Evolutionary conservation across 2,888 invertebrate genomes (phyloP).

Genomic region (Polymixis flavicincta): DNA sequence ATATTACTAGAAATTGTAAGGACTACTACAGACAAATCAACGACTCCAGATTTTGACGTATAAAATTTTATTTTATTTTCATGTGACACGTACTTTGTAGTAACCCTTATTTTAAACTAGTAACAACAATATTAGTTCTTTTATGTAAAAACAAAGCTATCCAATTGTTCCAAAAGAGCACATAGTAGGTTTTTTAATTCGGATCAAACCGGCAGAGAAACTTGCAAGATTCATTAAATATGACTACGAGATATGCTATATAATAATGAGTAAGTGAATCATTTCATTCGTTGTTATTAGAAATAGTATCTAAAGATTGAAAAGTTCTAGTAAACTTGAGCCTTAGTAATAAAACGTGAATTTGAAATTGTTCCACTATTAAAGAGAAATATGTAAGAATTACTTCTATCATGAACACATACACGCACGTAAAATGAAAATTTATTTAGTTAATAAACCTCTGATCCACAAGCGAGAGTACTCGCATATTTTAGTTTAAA

Average conservation of each 20-base stretch:
- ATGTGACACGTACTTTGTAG: conserved; percentile 15
- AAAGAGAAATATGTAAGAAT: conserved; percentile 79
- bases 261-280: conserved; percentile 78
- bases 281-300: conserved; percentile 82
- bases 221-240: conserved; percentile 78
- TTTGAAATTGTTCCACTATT: conserved; percentile 78
- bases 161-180: conserved; percentile 34
- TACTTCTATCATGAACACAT: conserved; percentile 81
- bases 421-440: conserved; percentile 75
- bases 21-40: conserved; percentile 39
- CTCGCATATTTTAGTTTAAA: conserved; percentile 14
- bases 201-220: conserved; percentile 63
- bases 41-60: not conserved
- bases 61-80: conserved; percentile 5
- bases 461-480: conserved; percentile 60
- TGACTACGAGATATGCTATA: conserved; percentile 89
- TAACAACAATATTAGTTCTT: conserved; percentile 49
- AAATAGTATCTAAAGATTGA: conserved; percentile 78
- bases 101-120: conserved; percentile 32
- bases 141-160: conserved; percentile 33
- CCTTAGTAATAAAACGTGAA: conserved; percentile 73
- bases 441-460: conserved; percentile 64
- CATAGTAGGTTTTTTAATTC: conserved; percentile 49
- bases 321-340: conserved; percentile 77
- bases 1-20: conserved; percentile 41